Evolutionary conservation across 2,888 invertebrate species (phyloP).

Genomic region (Tipula vernalis): DNA sequence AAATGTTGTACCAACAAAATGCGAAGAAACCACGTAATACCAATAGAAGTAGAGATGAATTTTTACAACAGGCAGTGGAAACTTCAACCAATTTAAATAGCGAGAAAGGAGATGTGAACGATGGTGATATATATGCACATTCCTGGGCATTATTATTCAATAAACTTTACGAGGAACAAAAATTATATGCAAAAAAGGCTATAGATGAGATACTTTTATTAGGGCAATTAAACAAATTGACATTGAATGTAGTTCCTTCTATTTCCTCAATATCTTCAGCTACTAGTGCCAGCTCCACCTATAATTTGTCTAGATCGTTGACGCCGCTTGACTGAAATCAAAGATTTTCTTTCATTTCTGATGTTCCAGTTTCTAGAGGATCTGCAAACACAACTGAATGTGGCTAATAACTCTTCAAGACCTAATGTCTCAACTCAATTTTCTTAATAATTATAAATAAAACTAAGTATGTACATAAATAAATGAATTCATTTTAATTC

Average conservation of each 20-base stretch:
- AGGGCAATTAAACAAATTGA: neutral
- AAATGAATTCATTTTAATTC: neutral
- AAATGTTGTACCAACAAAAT: too few species aligned
- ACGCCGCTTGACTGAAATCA: neutral
- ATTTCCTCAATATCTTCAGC: neutral
- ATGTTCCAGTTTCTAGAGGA: neutral
- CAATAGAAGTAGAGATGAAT: too few species aligned
- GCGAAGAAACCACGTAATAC: too few species aligned
- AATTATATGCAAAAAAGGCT: slow-evolving; percentile 7
- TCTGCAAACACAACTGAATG: neutral
- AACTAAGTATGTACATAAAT: neutral
- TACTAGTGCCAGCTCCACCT: neutral
- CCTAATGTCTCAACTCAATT: neutral
- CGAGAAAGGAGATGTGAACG: neutral
- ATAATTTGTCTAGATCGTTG: too few species aligned
- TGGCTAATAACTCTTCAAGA: neutral
- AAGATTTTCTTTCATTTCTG: neutral
- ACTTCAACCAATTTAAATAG: neutral
- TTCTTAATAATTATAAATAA: neutral
- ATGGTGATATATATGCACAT: neutral
- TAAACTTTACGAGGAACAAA: neutral
- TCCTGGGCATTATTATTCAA: neutral
- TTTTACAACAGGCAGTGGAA: neutral
- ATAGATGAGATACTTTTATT: neutral
- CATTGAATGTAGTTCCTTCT: neutral